A percentile compares a stretch with the other conserved stretches of the same genome.
Conservation (phyloP, 1,140 invertebrate genomes). For the Orchestia grillus region DNA sequence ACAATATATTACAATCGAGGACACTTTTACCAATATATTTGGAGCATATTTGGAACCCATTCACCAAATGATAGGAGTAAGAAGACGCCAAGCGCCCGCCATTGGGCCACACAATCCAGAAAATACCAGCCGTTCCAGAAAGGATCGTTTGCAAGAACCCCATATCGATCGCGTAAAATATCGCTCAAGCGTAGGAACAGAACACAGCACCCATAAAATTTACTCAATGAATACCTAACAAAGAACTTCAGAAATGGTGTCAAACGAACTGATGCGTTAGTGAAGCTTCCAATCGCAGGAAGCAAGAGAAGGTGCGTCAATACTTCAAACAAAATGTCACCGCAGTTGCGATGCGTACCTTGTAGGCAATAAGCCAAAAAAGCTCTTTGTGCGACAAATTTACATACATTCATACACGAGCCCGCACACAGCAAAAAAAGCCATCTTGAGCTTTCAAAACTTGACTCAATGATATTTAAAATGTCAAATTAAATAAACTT, state of each 20-base stretch:
- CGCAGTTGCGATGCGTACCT: neutral
- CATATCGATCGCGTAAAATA: conserved; percentile 36
- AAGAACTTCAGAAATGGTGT: neutral
- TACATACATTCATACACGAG: neutral
- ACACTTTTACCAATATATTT: neutral
- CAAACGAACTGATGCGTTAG: neutral
- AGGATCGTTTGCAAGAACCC: conserved; percentile 6
- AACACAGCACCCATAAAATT: neutral
- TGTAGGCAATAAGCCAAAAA: conserved; percentile 29
- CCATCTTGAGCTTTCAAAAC: neutral
- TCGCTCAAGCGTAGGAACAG: conserved; percentile 26
- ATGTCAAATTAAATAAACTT: neutral
- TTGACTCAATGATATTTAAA: neutral
- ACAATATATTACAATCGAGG: neutral
- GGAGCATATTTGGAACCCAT: neutral
- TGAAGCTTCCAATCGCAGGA: neutral
- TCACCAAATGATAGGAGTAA: neutral
- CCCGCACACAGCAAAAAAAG: neutral
- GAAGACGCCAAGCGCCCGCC: neutral
- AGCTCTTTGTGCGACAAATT: conserved; percentile 19
- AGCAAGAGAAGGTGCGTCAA: neutral
- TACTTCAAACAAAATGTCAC: neutral
- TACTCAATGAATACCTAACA: neutral
- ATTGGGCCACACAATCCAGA: neutral
- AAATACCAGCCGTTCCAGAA: conserved; percentile 24